Evolutionary conservation across 1,140 invertebrate genomes (phyloP).

Genomic region (Probaryconus sp.): DNA sequence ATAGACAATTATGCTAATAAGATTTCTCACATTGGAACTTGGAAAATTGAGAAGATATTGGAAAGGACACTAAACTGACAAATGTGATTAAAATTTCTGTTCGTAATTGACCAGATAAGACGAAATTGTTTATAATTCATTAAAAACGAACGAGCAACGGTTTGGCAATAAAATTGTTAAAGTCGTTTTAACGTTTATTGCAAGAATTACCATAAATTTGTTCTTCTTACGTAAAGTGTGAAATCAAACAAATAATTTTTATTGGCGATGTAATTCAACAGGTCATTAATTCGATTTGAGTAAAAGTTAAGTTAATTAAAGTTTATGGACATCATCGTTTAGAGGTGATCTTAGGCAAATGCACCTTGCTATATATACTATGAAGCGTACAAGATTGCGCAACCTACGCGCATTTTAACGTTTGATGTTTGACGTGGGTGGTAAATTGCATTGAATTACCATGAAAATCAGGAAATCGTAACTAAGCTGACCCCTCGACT

Average conservation of each 20-base stretch:
- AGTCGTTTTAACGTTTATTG: background rate
- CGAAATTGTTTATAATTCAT: background rate
- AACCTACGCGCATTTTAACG: conserved; percentile 34
- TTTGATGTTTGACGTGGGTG: conserved; percentile 36
- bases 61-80: too few relatives aligned
- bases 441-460: conserved; percentile 51
- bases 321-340: conserved; percentile 35
- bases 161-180: too few relatives aligned
- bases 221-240: conserved; percentile 27
- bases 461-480: conserved; percentile 51
- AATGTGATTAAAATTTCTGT: conserved; percentile 24
- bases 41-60: too few relatives aligned
- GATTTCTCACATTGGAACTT: too few relatives aligned
- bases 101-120: conserved; percentile 3
- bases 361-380: conserved; percentile 18
- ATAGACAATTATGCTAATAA: too few relatives aligned
- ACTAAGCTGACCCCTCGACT: conserved; percentile 15
- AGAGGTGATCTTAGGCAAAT: conserved; percentile 29
- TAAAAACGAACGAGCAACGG: too few relatives aligned
- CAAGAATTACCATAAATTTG: conserved; percentile 4
- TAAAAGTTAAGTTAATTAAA: conserved; percentile 44
- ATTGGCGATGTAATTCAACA: conserved; percentile 16
- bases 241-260: conserved; percentile 27
- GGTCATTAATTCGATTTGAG: conserved; percentile 34
- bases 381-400: conserved; percentile 21